Percentiles rank a stretch among this genome's conserved stretches.
Conservation (phyloP, 1,140 invertebrate genomes). For the Drosophila hydei region DNA sequence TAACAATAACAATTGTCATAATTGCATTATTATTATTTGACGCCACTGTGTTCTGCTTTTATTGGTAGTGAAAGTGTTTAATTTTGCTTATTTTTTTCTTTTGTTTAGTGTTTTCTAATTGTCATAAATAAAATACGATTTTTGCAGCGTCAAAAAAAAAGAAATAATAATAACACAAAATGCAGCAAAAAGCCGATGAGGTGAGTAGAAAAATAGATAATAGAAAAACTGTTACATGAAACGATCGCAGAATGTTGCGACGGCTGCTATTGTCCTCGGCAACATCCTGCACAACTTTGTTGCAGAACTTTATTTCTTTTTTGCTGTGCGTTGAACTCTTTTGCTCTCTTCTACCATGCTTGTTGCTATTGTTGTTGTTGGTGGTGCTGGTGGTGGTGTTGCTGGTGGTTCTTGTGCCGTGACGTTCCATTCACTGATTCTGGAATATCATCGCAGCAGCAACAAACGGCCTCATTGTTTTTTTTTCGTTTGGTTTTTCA, state of each 20-base stretch:
- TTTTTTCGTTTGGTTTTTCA: slow-evolving; percentile 59
- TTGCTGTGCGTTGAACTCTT: slow-evolving; percentile 35
- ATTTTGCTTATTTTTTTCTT: slow-evolving; percentile 11
- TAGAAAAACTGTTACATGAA: background rate
- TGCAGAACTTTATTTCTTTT: slow-evolving; percentile 28
- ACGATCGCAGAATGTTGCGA: slow-evolving; percentile 6
- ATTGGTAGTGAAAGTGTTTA: slow-evolving; percentile 53
- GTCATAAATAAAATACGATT: slow-evolving; percentile 36
- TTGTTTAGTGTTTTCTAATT: slow-evolving; percentile 41
- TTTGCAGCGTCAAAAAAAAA: slow-evolving; percentile 26
- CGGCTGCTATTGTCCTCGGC: background rate
- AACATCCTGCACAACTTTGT: slow-evolving; percentile 26
- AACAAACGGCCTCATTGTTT: slow-evolving; percentile 59
- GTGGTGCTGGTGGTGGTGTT: slow-evolving; percentile 15
- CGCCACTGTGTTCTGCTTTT: slow-evolving; percentile 32
- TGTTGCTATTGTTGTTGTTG: slow-evolving; percentile 12
- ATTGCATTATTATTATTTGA: slow-evolving; percentile 28
- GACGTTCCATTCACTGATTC: slow-evolving; percentile 79
- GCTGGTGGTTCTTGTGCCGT: slow-evolving; percentile 60
- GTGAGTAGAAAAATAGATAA: slow-evolving; percentile 46
- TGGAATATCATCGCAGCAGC: slow-evolving; percentile 52
- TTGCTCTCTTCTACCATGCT: slow-evolving; percentile 14
- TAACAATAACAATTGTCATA: slow-evolving; percentile 43
- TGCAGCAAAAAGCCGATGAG: slow-evolving; percentile 75
- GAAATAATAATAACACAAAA: slow-evolving; percentile 34